These are phyloP conservation scores for Brachionus calyciflorus DNA, from an alignment of 1,140 invertebrate genomes.

Conservation along the genomic window DNA sequence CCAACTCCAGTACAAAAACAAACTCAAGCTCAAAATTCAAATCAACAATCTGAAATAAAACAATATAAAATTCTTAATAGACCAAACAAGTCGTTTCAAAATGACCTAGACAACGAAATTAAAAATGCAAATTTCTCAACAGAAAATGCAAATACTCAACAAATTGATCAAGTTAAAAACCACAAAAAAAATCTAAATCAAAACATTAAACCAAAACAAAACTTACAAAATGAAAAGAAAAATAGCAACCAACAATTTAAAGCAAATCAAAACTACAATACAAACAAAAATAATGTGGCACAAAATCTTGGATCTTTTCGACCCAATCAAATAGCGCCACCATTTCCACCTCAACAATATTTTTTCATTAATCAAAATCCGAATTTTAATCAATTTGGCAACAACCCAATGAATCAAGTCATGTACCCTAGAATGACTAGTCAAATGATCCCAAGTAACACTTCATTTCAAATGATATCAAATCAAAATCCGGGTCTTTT, in stretches of 20 bases:
- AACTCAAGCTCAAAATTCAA: background rate
- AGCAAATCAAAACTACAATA: too few species aligned
- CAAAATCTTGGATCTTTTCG: too few species aligned
- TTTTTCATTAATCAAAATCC: too few species aligned
- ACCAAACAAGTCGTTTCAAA: background rate
- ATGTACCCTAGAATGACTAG: background rate
- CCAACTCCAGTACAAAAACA: background rate
- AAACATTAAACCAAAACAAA: too few species aligned
- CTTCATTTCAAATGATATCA: background rate
- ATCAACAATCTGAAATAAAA: background rate
- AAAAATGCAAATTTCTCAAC: background rate
- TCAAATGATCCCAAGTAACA: background rate
- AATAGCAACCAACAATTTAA: too few species aligned
- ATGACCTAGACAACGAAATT: background rate
- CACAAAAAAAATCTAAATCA: too few species aligned
- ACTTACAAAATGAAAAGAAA: too few species aligned
- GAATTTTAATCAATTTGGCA: too few species aligned
- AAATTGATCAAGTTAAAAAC: too few species aligned
- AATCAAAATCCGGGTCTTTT: background rate
- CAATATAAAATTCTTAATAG: conserved; percentile 23
- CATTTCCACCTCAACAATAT: too few species aligned
- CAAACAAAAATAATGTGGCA: too few species aligned
- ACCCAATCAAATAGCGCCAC: too few species aligned
- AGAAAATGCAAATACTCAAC: background rate
- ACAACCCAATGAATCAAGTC: background rate